phyloP scores from a whole-genome alignment of 2,888 invertebrate species.

The Seladonia tumulorum region DNA sequence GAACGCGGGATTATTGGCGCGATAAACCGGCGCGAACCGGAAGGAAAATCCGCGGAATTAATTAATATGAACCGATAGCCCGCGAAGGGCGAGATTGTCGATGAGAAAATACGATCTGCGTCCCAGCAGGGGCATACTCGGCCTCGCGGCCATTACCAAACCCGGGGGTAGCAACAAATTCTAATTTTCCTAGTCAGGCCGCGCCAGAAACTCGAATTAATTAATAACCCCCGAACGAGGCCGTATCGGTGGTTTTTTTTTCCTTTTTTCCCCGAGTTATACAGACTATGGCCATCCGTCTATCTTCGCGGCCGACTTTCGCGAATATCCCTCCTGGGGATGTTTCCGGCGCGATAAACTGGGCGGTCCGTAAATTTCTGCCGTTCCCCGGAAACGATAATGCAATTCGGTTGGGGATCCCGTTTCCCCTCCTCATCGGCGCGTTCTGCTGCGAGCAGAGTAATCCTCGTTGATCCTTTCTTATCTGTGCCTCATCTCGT shows the following conservation, averaged over 20 bases:
- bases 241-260: constrained; percentile 18
- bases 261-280: background rate
- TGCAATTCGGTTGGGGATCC: background rate
- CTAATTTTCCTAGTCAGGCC: constrained; percentile 62
- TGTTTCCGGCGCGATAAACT: constrained; percentile 31
- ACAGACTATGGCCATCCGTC: constrained; percentile 9
- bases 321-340: constrained; percentile 28
- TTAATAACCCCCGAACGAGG: constrained; percentile 69
- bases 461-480: constrained; percentile 5
- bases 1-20: background rate
- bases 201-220: constrained; percentile 71
- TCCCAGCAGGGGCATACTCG: constrained; percentile 30
- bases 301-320: constrained; percentile 12
- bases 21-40: background rate
- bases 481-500: background rate
- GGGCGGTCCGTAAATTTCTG: constrained; percentile 30
- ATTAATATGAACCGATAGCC: constrained; percentile 50
- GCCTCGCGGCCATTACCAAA: constrained; percentile 64
- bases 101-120: constrained; percentile 43
- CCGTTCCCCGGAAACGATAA: constrained; percentile 1
- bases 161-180: constrained; percentile 70
- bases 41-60: constrained; percentile 36
- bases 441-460: background rate
- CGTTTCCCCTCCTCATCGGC: background rate
- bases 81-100: constrained; percentile 1